Evolutionary conservation across 2,113 vertebrate species (phyloP).

Genomic region (Sapajus apella): DNA sequence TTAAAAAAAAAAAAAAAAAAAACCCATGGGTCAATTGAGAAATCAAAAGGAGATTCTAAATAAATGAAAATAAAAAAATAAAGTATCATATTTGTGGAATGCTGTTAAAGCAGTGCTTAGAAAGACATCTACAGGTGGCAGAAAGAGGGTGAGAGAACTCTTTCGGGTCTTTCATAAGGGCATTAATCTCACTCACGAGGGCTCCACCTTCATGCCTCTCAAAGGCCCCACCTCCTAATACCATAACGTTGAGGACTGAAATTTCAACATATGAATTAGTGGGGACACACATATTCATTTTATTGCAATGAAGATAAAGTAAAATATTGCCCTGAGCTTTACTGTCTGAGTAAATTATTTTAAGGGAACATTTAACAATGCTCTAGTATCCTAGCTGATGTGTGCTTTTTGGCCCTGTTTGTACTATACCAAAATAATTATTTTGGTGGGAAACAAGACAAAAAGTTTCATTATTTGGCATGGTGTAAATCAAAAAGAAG

Average conservation of each 20-base stretch:
- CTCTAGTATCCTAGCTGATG: background rate
- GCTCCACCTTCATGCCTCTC: background rate
- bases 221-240: background rate
- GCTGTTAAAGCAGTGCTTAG: background rate
- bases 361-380: slow-evolving; percentile 39
- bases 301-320: slow-evolving; percentile 13
- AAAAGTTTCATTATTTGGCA: background rate
- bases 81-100: background rate
- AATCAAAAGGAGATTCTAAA: slow-evolving; percentile 28
- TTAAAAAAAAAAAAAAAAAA: background rate
- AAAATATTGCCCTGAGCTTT: background rate
- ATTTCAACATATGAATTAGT: background rate
- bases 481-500: slow-evolving; percentile 39
- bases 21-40: background rate
- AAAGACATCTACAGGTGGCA: background rate
- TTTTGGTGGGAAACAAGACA: slow-evolving; percentile 38
- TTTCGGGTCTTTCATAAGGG: background rate
- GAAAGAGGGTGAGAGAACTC: background rate
- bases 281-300: background rate
- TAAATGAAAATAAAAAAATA: slow-evolving; percentile 45
- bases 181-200: background rate
- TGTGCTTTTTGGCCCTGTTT: background rate
- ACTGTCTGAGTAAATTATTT: slow-evolving; percentile 43
- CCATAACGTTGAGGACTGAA: background rate
- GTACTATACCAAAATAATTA: slow-evolving; percentile 30